Base-by-base conservation (phyloP, 1,140 invertebrate species). In the Neoseiulus cucumeris region DNA sequence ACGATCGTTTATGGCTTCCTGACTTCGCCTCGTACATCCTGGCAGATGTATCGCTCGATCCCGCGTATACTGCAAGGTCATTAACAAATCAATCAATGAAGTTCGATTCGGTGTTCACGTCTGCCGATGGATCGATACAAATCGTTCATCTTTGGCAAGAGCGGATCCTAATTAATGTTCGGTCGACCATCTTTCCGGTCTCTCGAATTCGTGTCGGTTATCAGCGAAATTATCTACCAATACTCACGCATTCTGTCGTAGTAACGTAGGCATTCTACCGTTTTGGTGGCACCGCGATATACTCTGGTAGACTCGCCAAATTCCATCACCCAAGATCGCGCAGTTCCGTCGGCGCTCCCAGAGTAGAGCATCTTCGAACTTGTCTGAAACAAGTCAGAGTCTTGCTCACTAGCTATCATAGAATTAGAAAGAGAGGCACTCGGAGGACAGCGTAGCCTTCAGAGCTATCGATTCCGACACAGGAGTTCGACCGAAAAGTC, bases 231-330 rank as follows among this genome's bases (percentile, higher is more conserved):
- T 59, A 59, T 25, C 1, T 20, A 33, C 18, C 6, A 51, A 17
- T 64, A 74, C 76, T 74, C 72, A 80, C 79, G 68, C 65, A 79
- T 69, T 45, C 80, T 79, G 28, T 80, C 74, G 51, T 75, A 68
- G 68, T 79, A 74, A 44, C 75, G 76, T 41, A 81, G 72, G 29
- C 74, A 74, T 25, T 75, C 75, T 33, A 81, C 76, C 9, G 78
- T 78, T 67, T 77, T 76, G 64, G 75, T 73, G 68, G 79, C 78
- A 1, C 77, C 78, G 70, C 75, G 75, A 71, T 78, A 81, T 0
- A 77, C 69, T 66, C 79, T 70, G 0, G 79, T 80, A 65, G 77
- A 80, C 70, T 81, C 79, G 2, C 79, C 80, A 70, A 79, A 80
- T 47, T 81, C 80, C 25, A 77, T 75, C 1, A 81, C 79, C 80